These are phyloP conservation scores for Epinotia demarniana DNA, from an alignment of 2,888 invertebrate genomes.

Conservation along the genomic window DNA sequence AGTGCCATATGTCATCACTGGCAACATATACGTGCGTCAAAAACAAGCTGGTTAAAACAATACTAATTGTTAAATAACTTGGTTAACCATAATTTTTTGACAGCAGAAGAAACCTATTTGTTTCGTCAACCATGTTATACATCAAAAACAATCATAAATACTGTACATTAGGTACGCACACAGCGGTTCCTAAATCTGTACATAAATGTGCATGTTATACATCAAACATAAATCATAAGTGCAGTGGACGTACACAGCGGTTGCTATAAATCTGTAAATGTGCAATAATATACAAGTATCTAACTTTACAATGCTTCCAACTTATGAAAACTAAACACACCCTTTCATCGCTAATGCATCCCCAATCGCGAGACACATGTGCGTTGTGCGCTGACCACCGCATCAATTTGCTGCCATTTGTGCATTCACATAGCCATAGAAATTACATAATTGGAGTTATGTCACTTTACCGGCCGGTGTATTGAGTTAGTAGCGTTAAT, in stretches of 20 bases:
- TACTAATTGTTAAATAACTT: background rate
- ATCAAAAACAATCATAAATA: no score
- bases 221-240: background rate
- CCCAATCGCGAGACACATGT: conserved; percentile 56
- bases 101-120: no score
- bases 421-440: conserved; percentile 38
- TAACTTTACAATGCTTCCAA: no score
- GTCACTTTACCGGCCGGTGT: conserved; percentile 35
- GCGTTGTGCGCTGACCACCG: conserved; percentile 46
- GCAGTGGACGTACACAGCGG: background rate
- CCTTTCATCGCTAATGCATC: conserved; percentile 55
- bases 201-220: no score
- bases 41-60: background rate
- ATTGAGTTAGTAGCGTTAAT: conserved; percentile 38
- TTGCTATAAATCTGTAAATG: no score
- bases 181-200: no score
- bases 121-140: background rate
- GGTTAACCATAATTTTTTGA: no score
- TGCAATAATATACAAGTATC: no score
- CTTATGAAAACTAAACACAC: conserved; percentile 26
- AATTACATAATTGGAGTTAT: conserved; percentile 40
- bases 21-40: background rate
- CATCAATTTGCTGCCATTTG: conserved; percentile 55
- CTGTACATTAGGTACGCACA: no score
- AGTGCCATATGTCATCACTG: no score